Conservation (phyloP, 2,113 vertebrate genomes). For the Cinclus mexicanus region DNA sequence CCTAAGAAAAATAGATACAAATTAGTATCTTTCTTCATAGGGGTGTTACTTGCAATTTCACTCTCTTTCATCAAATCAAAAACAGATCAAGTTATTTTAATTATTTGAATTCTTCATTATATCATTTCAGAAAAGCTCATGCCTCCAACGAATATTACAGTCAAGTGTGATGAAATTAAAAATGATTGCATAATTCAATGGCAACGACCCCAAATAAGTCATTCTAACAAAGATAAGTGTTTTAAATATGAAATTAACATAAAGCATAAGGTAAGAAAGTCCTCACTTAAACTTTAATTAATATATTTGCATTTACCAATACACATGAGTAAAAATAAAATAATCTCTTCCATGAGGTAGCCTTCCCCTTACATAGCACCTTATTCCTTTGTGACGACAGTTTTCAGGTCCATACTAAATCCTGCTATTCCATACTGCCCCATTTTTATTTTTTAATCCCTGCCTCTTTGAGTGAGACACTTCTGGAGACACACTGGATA, state of each 20-base stretch:
- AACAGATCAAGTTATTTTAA: not conserved
- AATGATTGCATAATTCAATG: slow-evolving; percentile 18
- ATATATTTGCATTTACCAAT: not conserved
- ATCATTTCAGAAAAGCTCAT: slow-evolving; percentile 52
- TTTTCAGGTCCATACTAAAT: not conserved
- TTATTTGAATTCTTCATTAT: not conserved
- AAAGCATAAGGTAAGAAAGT: slow-evolving; percentile 35
- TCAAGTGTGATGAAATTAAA: slow-evolving; percentile 1
- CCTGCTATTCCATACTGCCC: too few relatives aligned
- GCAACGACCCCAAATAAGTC: slow-evolving; percentile 35
- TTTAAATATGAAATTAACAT: slow-evolving; percentile 42
- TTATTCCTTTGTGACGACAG: not conserved
- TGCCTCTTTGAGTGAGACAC: not conserved
- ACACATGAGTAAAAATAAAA: not conserved
- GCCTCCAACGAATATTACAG: slow-evolving; percentile 44
- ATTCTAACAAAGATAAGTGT: slow-evolving; percentile 1
- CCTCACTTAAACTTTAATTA: not conserved
- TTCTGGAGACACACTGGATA: not conserved
- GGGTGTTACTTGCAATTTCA: not conserved
- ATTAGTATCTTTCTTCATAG: not conserved
- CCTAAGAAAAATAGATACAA: not conserved
- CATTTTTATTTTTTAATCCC: not conserved
- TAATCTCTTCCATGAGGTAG: not conserved
- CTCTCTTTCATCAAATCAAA: not conserved
- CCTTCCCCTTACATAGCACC: not conserved